Evolutionary conservation across 2,797 vertebrate genomes (phyloP).

Genomic region (Phalloptychus januarius): DNA sequence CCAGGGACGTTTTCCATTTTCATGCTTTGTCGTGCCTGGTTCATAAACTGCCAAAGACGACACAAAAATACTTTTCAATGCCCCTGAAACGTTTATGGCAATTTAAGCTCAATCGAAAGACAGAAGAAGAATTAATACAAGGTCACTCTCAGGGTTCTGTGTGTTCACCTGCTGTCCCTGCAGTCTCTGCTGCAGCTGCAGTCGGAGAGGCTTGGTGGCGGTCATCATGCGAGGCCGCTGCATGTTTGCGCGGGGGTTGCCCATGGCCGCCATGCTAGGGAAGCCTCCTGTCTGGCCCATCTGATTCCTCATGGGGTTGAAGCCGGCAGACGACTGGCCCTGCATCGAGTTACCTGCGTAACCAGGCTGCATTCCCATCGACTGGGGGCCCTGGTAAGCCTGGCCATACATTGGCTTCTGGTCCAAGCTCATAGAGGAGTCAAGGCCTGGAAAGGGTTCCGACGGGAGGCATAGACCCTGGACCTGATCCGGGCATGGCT

Average conservation of each 20-base stretch:
- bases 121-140: background rate
- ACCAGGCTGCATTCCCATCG: slow-evolving; percentile 84
- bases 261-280: slow-evolving; percentile 82
- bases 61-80: slow-evolving; percentile 1
- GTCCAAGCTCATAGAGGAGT: slow-evolving; percentile 87
- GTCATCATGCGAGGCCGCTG: slow-evolving; percentile 89
- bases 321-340: slow-evolving; percentile 78
- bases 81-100: background rate
- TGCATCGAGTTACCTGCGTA: slow-evolving; percentile 78
- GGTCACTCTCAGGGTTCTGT: background rate
- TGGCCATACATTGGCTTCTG: slow-evolving; percentile 91
- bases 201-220: slow-evolving; percentile 90
- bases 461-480: slow-evolving; percentile 73
- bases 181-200: slow-evolving; percentile 96
- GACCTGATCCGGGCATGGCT: slow-evolving; percentile 52
- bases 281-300: slow-evolving; percentile 86
- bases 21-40: slow-evolving; percentile 90
- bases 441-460: slow-evolving; percentile 87
- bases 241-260: slow-evolving; percentile 86
- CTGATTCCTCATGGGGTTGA: slow-evolving; percentile 81
- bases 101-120: background rate
- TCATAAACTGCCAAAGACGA: slow-evolving; percentile 87
- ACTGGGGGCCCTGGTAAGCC: slow-evolving; percentile 88
- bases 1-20: slow-evolving; percentile 88
- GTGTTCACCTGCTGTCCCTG: slow-evolving; percentile 87